Evolutionary conservation across 1,140 invertebrate genomes (phyloP).

Genomic region (Globodera rostochiensis): DNA sequence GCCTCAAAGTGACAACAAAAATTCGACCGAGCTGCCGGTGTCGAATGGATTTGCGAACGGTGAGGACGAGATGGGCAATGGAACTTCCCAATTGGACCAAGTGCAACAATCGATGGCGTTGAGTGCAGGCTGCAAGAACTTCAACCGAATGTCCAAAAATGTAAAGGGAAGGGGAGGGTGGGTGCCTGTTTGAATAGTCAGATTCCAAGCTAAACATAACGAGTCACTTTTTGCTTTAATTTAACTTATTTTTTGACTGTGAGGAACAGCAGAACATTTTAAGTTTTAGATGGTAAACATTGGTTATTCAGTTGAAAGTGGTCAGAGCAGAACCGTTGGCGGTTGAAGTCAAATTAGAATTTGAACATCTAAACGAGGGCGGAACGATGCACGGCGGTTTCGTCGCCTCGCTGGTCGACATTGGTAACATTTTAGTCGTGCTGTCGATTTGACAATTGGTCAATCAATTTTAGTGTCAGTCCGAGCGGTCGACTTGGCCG

Average conservation of each 20-base stretch:
- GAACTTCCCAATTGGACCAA: constrained; percentile 6
- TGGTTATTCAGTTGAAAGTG: constrained; percentile 16
- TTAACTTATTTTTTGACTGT: too few species aligned
- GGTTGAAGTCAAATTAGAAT: constrained; percentile 12
- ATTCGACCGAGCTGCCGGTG: background rate
- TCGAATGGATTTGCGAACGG: background rate
- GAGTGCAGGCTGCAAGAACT: constrained; percentile 24
- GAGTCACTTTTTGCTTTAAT: too few species aligned
- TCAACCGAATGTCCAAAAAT: constrained; percentile 28
- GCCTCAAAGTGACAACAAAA: background rate
- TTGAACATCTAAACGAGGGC: constrained; percentile 54
- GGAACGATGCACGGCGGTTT: constrained; percentile 82
- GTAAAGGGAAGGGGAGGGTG: background rate
- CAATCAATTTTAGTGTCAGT: constrained; percentile 72
- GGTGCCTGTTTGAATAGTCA: too few species aligned
- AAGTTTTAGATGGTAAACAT: too few species aligned
- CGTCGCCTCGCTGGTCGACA: constrained; percentile 80
- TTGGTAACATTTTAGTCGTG: constrained; percentile 65
- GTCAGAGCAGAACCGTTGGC: constrained; percentile 14
- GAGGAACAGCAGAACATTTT: too few species aligned
- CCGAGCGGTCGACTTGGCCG: constrained; percentile 74
- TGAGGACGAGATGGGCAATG: background rate
- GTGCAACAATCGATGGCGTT: constrained; percentile 11
- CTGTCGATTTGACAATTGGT: background rate
- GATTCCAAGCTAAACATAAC: too few species aligned